A percentile compares a stretch with the other conserved stretches of the same genome.
These are phyloP conservation scores for Rhopalosiphum nymphaeae DNA, from an alignment of 2,888 invertebrate species.

Conservation along the genomic window DNA sequence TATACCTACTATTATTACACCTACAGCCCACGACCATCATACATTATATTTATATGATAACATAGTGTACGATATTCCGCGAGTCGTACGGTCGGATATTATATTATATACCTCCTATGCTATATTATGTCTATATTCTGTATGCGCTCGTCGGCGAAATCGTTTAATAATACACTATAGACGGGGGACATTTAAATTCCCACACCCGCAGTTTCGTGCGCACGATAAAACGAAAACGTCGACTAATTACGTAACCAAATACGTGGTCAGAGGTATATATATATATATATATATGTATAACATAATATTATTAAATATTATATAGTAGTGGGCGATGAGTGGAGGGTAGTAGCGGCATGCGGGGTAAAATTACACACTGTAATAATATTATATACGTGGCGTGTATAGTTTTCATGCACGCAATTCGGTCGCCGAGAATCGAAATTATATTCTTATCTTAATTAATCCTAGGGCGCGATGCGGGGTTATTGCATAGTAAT, in stretches of 20 bases:
- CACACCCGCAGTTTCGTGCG: constrained; percentile 13
- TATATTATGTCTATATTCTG: too few species aligned
- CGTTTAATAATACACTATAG: constrained; percentile 19
- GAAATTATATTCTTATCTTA: constrained; percentile 26
- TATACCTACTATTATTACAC: background rate
- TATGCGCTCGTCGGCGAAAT: constrained; percentile 7
- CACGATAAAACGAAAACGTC: constrained; percentile 42
- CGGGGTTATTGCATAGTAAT: background rate
- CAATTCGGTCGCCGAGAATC: background rate
- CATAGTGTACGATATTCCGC: background rate
- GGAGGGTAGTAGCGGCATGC: background rate
- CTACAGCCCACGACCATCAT: background rate
- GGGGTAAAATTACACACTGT: background rate
- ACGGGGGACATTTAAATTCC: constrained; percentile 41
- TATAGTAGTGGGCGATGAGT: background rate
- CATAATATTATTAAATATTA: background rate
- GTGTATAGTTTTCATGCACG: constrained; percentile 1
- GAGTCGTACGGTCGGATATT: background rate
- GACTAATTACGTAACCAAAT: constrained; percentile 48
- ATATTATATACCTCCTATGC: background rate
- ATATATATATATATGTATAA: background rate
- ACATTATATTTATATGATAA: background rate
- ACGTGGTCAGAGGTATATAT: background rate
- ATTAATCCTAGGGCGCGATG: background rate
- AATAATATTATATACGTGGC: background rate